These are phyloP conservation scores for Bubalus kerabau DNA, from an alignment of 2,113 vertebrate species.

Conservation along the genomic window DNA sequence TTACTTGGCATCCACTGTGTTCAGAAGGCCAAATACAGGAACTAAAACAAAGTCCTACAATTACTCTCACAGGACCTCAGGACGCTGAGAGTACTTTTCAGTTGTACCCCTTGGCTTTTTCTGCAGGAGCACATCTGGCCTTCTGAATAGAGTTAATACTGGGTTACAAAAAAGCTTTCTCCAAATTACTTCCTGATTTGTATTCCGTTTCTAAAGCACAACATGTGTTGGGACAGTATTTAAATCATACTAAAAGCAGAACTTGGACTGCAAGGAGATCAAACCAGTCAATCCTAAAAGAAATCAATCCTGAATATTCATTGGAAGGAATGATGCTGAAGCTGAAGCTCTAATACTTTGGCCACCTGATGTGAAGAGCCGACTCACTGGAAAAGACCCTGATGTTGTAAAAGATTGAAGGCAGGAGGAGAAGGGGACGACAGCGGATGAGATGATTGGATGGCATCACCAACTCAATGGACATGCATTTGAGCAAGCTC, in stretches of 20 bases:
- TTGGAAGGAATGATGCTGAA: not conserved
- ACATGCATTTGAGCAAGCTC: not conserved
- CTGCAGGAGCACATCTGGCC: not conserved
- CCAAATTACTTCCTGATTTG: not conserved
- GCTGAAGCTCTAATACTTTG: not conserved
- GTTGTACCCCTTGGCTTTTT: not conserved
- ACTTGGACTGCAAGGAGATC: not conserved
- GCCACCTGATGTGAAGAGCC: not conserved
- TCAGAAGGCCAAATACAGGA: not conserved
- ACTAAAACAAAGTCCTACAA: not conserved
- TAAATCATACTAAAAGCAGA: slow-evolving; percentile 22
- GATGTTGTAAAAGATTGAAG: not conserved
- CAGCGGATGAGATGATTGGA: not conserved
- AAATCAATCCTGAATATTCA: not conserved
- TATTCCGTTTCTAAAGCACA: slow-evolving; percentile 12
- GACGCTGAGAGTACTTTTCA: not conserved
- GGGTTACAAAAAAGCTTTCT: not conserved
- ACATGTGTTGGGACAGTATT: not conserved
- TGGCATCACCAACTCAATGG: not conserved
- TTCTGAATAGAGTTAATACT: not conserved
- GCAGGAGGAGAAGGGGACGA: not conserved
- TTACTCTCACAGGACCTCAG: not conserved
- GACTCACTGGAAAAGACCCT: not conserved
- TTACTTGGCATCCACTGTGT: not conserved
- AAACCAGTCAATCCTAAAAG: not conserved